Evolutionary conservation across 2,888 invertebrate genomes (phyloP), one percentile per base, ranked within the genome.

Genomic region (Campopleginae sp.): DNA sequence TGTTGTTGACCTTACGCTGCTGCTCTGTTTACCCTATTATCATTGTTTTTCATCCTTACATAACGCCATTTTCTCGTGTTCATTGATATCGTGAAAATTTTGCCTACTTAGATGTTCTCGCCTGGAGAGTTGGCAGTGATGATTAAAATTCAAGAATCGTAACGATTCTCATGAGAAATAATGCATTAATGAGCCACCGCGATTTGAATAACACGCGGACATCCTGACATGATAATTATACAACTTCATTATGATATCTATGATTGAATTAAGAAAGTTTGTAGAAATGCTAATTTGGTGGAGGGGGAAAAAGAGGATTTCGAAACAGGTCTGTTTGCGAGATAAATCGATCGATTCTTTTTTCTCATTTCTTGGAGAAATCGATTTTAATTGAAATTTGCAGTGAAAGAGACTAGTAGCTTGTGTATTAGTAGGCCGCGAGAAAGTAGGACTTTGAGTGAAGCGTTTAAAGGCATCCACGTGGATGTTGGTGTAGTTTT

Each of bases 381-480:
- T 61, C 66, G 6, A 75, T 76, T 48, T 58, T 72, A n/a, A 58
- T 46, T 14, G 14, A 76, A 12, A 61, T 46, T 38, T 33, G 10
- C 46, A 12, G 17, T 12, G 14, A 58, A 14, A 27, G 58, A 58
- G 58, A 27, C 58, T 58, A 58, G 58, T 3, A 1, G 38, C 38
- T 38, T 27, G 27, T 58, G 63, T 66, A 84, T 80, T 72, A 80
- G 84, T 84, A 84, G 84, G 80, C 80, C 80, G 74, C 48, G 84
- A 84, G 84, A 84, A 84, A 84, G 84, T 84, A 84, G 84, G 84
- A 71, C 80, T 84, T 82, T 61, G 48, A 70, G 74, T 78, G n/a
- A 23, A 46, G 58, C 70, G 58, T 44, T 42, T 70, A 44, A 54
- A 42, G 66, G 54, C 19, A 48, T 61, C 54, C 70, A 61, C 70